Base-by-base conservation (phyloP, 2,888 invertebrate genomes). In the Drosophila phalerata region DNA sequence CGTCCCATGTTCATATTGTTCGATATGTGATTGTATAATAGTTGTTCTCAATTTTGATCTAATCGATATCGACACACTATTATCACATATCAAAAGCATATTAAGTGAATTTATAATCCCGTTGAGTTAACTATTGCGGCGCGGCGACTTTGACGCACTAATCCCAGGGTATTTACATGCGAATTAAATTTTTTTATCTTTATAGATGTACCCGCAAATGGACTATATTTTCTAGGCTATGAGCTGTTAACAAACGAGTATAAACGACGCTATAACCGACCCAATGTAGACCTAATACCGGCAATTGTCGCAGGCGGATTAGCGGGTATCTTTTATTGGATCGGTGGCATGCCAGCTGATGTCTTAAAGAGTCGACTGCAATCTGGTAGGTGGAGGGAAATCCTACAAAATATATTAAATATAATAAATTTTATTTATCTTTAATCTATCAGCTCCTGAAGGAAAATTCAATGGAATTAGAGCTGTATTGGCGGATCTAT, bases 251-350 rank as follows among this genome's bases (percentile, higher is more conserved):
- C 98, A 92, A 95, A 96, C 81, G 92, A 94, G 43, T 93, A 98
- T 77, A 96, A 97, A 84, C 92, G 93, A 94, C 81, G 94, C 94
- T 89, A 94, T 93, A 78, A 90, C 55, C 82, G 78, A 3, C 86
- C 83, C 13, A 77, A 90, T 71, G 75, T 90, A 5, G 87, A 90
- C 40, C 93, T 97, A 73, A 77, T 95, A 25, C 95, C 96, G 56
- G 98, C 98, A 0, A 94, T 99, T 77, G 93, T 97, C 80, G 98
- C 99, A 72, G 99, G 99, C 74, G 99, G 99, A 42, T 95, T 96
- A 92, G 98, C 99, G 68, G 99, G 99, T 62, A 97, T 99, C 89
- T 95, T 97, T 78, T 99, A 99, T 93, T 99, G 99, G 99, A 90
- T 96, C 25, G 96, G 99, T 19, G 99, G 97, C 70, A 98, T 99